phyloP scores from a whole-genome alignment of 2,888 invertebrate species.

The Embidobia sp. region DNA sequence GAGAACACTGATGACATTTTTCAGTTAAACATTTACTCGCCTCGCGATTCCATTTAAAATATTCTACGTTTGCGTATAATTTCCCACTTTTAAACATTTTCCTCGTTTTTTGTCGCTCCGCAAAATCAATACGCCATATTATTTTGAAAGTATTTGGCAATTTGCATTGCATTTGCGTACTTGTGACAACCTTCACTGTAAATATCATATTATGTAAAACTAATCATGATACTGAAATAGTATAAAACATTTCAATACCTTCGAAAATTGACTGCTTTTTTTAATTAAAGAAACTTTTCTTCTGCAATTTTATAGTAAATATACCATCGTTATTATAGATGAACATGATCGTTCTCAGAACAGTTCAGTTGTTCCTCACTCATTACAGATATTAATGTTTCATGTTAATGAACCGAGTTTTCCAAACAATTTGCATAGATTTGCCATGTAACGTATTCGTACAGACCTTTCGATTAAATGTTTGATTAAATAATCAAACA shows the following conservation, averaged over 20 bases:
- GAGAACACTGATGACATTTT: constrained; percentile 1
- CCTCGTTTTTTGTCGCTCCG: background rate
- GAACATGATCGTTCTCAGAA: background rate
- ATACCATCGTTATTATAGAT: too few relatives aligned
- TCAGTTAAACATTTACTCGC: constrained; percentile 10
- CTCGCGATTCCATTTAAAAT: background rate
- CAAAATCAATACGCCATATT: background rate
- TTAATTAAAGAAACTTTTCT: too few relatives aligned
- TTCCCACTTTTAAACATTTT: background rate
- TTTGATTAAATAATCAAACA: constrained; percentile 12
- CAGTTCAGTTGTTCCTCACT: background rate
- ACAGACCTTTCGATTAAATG: constrained; percentile 10
- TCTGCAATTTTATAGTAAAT: background rate
- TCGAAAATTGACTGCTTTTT: too few relatives aligned
- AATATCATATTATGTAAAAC: too few relatives aligned
- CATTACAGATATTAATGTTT: background rate
- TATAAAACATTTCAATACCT: too few relatives aligned
- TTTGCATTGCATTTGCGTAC: background rate
- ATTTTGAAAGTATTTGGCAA: background rate
- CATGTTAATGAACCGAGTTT: constrained; percentile 2
- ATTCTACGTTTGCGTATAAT: constrained; percentile 3
- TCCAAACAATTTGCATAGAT: constrained; percentile 1
- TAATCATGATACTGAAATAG: too few relatives aligned
- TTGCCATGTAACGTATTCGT: background rate
- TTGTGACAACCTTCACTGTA: too few relatives aligned